phyloP scores from a whole-genome alignment of 2,113 vertebrate genomes.

The Gallinago paraguaiae region DNA sequence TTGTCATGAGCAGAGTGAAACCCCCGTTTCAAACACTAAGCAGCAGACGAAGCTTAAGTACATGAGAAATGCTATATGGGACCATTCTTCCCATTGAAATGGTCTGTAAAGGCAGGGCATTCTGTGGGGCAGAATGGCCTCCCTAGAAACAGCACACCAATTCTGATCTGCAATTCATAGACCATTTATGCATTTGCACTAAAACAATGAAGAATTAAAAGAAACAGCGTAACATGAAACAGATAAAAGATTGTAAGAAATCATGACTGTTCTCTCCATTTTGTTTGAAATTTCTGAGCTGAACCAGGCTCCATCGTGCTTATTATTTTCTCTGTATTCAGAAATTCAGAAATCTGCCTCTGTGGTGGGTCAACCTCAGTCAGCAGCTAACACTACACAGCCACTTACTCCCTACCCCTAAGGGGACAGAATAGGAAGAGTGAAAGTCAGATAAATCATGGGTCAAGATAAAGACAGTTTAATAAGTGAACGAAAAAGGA shows the following conservation, averaged over 20 bases:
- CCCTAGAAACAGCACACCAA: not conserved
- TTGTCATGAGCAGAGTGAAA: not conserved
- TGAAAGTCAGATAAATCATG: not conserved
- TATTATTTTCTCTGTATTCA: not conserved
- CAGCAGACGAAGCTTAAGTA: not conserved
- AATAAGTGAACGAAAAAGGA: not conserved
- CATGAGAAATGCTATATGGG: not conserved
- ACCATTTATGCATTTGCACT: not conserved
- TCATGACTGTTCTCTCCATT: not conserved
- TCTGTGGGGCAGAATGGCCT: not conserved
- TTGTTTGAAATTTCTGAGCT: not conserved
- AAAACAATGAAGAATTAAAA: not conserved
- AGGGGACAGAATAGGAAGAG: rapidly evolving
- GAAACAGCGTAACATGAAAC: not conserved
- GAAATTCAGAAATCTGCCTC: not conserved
- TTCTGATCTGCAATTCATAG: not conserved
- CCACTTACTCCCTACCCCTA: not conserved
- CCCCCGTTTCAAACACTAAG: not conserved
- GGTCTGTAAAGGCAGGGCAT: not conserved
- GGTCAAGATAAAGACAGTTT: not conserved
- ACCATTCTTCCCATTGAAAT: not conserved
- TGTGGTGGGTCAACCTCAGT: not conserved
- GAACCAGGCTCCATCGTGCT: not conserved
- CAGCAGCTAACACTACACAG: not conserved
- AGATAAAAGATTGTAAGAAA: not conserved